phyloP scores from a whole-genome alignment of 2,113 vertebrate genomes.

The western clawed frog (Xenopus tropicalis) region DNA sequence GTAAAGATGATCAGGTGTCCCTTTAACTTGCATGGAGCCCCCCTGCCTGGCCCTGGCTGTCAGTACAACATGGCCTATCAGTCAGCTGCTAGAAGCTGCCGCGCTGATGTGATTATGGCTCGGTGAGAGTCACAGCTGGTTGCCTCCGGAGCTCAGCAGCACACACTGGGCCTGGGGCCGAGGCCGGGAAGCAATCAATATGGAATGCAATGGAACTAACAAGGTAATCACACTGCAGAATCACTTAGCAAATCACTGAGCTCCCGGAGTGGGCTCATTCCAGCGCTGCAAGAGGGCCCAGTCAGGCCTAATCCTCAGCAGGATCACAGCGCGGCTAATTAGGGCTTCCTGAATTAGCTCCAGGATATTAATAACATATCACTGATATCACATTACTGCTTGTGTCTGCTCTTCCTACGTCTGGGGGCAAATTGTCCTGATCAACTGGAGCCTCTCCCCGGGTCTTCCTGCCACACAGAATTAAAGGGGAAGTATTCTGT shows the following conservation, averaged over 20 bases:
- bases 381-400: background rate
- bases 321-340: conserved; percentile 1
- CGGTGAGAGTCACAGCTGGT: conserved; percentile 1
- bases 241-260: conserved; percentile 10
- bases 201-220: conserved; percentile 7
- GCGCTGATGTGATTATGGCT: background rate
- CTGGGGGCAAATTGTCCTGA: background rate
- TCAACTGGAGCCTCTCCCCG: background rate
- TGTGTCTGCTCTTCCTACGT: background rate
- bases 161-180: background rate
- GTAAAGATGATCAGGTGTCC: no score
- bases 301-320: conserved; percentile 1
- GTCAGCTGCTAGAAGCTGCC: background rate
- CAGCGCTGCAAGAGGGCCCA: background rate
- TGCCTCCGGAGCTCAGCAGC: background rate
- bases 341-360: conserved; percentile 15
- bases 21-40: no score
- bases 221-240: conserved; percentile 7
- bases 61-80: background rate
- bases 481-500: no score
- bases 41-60: no score
- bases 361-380: conserved; percentile 11
- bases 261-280: background rate
- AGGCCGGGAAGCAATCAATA: conserved; percentile 13
- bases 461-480: background rate